Evolutionary conservation across 1,140 invertebrate genomes (phyloP).

Genomic region (Watersipora subatra): DNA sequence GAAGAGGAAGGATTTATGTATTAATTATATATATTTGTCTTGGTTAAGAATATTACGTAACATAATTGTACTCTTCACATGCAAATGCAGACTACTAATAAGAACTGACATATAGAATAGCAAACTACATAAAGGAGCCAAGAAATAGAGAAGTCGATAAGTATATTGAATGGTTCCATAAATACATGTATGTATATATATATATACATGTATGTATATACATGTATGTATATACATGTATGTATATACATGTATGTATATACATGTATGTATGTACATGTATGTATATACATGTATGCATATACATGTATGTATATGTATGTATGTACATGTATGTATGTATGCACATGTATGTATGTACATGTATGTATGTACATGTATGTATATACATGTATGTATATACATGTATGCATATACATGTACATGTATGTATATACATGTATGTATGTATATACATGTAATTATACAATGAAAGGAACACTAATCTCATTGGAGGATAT

Average conservation of each 20-base stretch:
- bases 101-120: too few species aligned
- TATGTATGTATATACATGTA: slow-evolving; percentile 5
- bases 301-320: neutral
- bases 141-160: too few species aligned
- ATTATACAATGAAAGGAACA: neutral
- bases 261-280: neutral
- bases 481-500: too few species aligned
- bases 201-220: neutral
- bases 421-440: slow-evolving; percentile 5
- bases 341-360: neutral
- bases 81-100: too few species aligned
- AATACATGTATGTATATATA: neutral
- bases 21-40: too few species aligned
- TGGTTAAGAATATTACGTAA: too few species aligned
- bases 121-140: too few species aligned
- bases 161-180: neutral
- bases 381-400: slow-evolving; percentile 7
- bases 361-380: neutral
- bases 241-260: neutral
- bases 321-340: neutral
- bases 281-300: neutral
- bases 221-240: neutral
- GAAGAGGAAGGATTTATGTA: too few species aligned
- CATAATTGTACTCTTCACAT: too few species aligned
- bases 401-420: slow-evolving; percentile 5